Percentiles rank a stretch among this genome's conserved stretches.
These are phyloP conservation scores for Bimastos eiseni DNA, from an alignment of 2,888 invertebrate species.

Conservation along the genomic window DNA sequence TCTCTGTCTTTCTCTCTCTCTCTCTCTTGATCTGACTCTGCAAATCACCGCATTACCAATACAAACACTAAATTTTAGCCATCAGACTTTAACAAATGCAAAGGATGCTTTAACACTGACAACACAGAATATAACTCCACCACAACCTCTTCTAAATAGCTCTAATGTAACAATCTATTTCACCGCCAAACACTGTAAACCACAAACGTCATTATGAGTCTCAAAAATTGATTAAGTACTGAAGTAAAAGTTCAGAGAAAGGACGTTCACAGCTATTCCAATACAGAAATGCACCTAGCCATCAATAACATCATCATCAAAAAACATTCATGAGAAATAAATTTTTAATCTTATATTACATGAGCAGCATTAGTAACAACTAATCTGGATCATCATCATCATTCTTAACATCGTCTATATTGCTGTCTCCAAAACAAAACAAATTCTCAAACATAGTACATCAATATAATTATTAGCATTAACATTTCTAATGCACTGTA, in stretches of 20 bases:
- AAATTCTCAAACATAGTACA: background rate
- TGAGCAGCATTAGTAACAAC: background rate
- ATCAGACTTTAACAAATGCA: too few species aligned
- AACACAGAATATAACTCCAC: background rate
- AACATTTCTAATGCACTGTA: background rate
- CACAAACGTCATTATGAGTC: background rate
- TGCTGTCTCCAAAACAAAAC: background rate
- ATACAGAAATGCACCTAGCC: background rate
- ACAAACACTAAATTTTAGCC: too few species aligned
- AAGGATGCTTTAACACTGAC: too few species aligned
- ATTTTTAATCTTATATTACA: background rate
- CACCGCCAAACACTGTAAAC: background rate
- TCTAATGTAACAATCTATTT: background rate
- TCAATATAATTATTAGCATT: background rate
- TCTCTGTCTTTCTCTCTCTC: too few species aligned
- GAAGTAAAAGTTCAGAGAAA: background rate
- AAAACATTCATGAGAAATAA: too few species aligned
- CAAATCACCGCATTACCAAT: too few species aligned
- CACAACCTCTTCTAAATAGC: background rate
- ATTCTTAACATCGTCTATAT: background rate
- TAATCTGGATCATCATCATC: background rate
- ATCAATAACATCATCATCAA: background rate
- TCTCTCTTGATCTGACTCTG: too few species aligned
- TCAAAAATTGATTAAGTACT: background rate
- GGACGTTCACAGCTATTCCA: background rate